Base-by-base conservation (phyloP, 2,888 invertebrate species). In the Brenthis hecate region DNA sequence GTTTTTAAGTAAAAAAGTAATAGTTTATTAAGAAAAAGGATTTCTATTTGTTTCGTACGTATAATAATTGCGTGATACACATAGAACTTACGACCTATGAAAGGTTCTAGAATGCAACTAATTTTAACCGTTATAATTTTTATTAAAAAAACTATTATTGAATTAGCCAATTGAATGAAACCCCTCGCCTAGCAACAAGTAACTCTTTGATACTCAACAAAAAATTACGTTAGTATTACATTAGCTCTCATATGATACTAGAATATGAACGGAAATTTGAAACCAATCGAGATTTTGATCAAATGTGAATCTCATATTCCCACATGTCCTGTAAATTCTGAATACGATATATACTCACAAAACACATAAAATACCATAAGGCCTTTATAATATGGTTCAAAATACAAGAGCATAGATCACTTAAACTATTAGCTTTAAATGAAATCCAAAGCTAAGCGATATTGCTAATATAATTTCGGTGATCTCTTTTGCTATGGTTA, bases 271-370 rank as follows among this genome's bases (percentile, higher is more conserved):
- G 56, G 72, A 48, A 72, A 72, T 70, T 48, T 65, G 68, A 72
- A 66, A 68, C 72, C 56, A 57, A 74, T 66, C 65, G 68, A 74
- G 82, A 82, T 82, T 80, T 78, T 76, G 76, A 83, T 84, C 78
- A 82, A 84, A 82, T 84, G 80, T 82, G 81, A 83, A 80, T 76
- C 78, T 79, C 79, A 73, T 82, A 81, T 87, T 88, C 86, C 85
- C 86, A 86, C 86, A 85, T 85, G 84, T 83, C 81, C 81, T 82
- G 81, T 80, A 82, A 83, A 82, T 85, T 80, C 82, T 82, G 84
- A 85, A 87, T 83, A 85, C 23, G 56, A 19, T 28, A 1, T 16
- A 50, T 53, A 14, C n/a, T 43, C 43, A 13, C 1, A 36, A 28
- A 50, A 6, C 8, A 13, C 19, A 62, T 0, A 53, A 32, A 19